Conservation (phyloP, 37 sponge, comb jelly and placozoan genomes). For the Beroe forskalii region DNA sequence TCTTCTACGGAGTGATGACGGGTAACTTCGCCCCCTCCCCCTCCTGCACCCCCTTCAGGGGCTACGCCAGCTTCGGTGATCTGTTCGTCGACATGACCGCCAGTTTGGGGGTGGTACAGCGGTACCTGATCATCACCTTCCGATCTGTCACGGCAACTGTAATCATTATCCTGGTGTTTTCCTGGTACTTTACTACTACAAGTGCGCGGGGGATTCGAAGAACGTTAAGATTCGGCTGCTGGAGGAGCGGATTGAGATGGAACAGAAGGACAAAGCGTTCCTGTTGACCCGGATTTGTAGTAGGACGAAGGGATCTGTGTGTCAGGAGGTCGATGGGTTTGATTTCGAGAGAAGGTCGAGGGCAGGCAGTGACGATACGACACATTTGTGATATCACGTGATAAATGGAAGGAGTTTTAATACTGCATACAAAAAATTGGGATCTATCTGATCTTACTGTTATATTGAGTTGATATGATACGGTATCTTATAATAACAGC, state of each 20-base stretch:
- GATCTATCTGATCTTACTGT: too few species aligned
- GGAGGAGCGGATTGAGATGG: constrained; percentile 26
- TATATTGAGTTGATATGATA: too few species aligned
- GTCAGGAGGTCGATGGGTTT: neutral
- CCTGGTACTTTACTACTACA: constrained; percentile 46
- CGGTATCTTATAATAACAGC: too few species aligned
- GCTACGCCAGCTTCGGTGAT: constrained; percentile 12
- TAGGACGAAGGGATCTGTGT: neutral
- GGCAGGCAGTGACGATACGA: neutral
- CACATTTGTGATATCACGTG: neutral
- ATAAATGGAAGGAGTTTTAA: too few species aligned
- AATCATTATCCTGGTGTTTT: constrained; percentile 32
- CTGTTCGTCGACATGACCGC: constrained; percentile 16
- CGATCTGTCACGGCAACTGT: constrained; percentile 21
- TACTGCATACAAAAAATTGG: too few species aligned
- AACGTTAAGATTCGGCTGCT: neutral
- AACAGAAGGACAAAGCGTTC: constrained; percentile 22
- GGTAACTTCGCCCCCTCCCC: constrained; percentile 34
- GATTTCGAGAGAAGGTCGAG: neutral
- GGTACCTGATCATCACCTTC: neutral
- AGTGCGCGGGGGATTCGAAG: constrained; percentile 18
- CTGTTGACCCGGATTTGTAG: neutral
- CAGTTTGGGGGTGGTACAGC: neutral
- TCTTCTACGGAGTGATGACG: constrained; percentile 23
- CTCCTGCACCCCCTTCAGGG: constrained; percentile 1